Base-by-base conservation (phyloP, 2,888 invertebrate genomes). In the Gnatocerus cornutus region DNA sequence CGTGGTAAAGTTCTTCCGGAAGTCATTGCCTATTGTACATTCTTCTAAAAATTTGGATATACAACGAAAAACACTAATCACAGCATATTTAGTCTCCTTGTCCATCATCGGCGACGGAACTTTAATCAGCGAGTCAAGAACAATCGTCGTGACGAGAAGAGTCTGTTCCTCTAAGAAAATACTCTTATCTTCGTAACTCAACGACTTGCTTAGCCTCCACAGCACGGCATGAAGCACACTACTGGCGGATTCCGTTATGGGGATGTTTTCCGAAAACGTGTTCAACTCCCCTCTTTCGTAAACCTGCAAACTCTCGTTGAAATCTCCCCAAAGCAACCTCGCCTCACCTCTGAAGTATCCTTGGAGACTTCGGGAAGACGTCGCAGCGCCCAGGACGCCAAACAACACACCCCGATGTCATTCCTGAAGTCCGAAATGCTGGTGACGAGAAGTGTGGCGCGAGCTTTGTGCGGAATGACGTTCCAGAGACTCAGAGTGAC, bases 221-320 rank as follows among this genome's bases (percentile, higher is more conserved):
- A 67, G 27, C 8, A 52, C 8, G 3, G 21, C 9, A 12, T 59
- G 46, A 0, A 67, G 50, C 4, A 67, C 59, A 2, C 6, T 9
- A 10, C 29, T n/a, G 0, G 66, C 66, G 10, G 37, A 9, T 21
- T 62, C 6, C 3, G 62, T 43, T 3, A 68, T 13, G 8, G 68
- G 68, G 12, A 68, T 62, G 43, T 81, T 89, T 83, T 91, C 91
- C 45, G 88, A 83, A 76, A 86, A 88, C 43, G 87, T 85, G 79
- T 91, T 91, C 69, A 87, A 84, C 77, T 90, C 90, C 69, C 89
- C 90, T 77, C 89, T 88, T 73, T 91, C 91, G 81, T 91, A 92
- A 0, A 91, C 88, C 76, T 89, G 85, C 52, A 86, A 87, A 21
- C 21, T 21, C 4, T 21, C n/a, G n/a, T n/a, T n/a, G n/a, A n/a